These are phyloP conservation scores for Rachycentron canadum DNA, from an alignment of 2,797 vertebrate species.

Conservation along the genomic window DNA sequence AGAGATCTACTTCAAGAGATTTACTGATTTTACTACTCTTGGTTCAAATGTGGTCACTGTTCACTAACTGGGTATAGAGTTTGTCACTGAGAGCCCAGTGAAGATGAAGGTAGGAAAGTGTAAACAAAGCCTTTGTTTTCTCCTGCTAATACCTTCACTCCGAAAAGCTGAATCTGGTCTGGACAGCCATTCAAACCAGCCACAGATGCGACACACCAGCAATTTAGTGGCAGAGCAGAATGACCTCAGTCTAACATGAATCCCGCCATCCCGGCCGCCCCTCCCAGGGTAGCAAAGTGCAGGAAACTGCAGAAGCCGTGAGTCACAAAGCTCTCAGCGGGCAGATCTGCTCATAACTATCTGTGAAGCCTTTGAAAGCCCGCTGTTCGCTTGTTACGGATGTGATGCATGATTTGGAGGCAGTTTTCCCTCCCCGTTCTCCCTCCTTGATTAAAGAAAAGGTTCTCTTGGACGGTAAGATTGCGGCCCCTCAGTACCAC, in stretches of 20 bases:
- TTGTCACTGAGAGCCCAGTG: slow-evolving; percentile 19
- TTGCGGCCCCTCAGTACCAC: slow-evolving; percentile 69
- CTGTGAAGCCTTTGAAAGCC: slow-evolving; percentile 81
- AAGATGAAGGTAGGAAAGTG: slow-evolving; percentile 50
- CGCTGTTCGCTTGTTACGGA: slow-evolving; percentile 76
- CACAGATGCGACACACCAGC: slow-evolving; percentile 73
- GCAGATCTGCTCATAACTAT: slow-evolving; percentile 80
- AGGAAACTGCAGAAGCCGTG: slow-evolving; percentile 81
- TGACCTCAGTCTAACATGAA: slow-evolving; percentile 74
- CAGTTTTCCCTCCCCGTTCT: slow-evolving; percentile 55
- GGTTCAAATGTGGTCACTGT: slow-evolving; percentile 36
- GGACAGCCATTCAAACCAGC: slow-evolving; percentile 72
- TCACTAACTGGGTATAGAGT: slow-evolving; percentile 25
- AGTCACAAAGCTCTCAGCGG: slow-evolving; percentile 77
- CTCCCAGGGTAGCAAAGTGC: slow-evolving; percentile 67
- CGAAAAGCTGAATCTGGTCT: slow-evolving; percentile 53
- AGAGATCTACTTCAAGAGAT: not conserved
- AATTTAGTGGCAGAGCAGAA: slow-evolving; percentile 77
- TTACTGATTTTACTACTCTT: slow-evolving; percentile 7
- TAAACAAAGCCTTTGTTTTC: slow-evolving; percentile 62
- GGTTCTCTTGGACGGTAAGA: slow-evolving; percentile 58
- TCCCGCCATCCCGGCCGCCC: slow-evolving; percentile 35
- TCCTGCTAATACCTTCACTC: slow-evolving; percentile 63
- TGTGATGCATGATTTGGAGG: slow-evolving; percentile 85
- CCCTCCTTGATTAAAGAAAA: slow-evolving; percentile 86